Percentiles rank a stretch among this genome's conserved stretches.
Conservation (phyloP, 2,797 vertebrate genomes). For the Fratercula arctica region DNA sequence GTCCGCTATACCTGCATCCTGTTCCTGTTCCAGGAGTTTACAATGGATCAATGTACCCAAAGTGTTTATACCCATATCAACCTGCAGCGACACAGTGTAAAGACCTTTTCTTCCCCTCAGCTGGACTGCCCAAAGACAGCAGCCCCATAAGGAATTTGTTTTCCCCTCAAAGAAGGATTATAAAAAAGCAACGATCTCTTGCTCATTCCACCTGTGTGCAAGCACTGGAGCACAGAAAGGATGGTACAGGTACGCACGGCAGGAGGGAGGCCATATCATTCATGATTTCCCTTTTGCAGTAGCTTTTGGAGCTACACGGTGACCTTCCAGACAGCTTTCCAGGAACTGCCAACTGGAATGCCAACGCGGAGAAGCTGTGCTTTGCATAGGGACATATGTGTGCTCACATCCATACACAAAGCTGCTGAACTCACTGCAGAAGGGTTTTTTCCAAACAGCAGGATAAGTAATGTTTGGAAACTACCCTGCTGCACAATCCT, state of each 20-base stretch:
- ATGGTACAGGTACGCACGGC: not conserved
- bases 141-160: not conserved
- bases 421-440: not conserved
- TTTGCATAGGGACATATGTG: not conserved
- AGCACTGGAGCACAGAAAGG: not conserved
- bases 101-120: not conserved
- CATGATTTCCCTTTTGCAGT: not conserved
- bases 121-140: not conserved
- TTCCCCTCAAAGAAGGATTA: not conserved
- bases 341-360: conserved; percentile 50
- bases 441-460: not conserved
- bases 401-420: not conserved
- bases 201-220: accelerated
- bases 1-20: conserved; percentile 55
- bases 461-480: not conserved
- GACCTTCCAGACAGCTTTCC: conserved; percentile 42
- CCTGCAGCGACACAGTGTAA: not conserved
- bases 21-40: conserved; percentile 65
- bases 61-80: conserved; percentile 27
- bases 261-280: not conserved
- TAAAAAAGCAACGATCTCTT: not conserved
- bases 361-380: not conserved
- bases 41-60: conserved; percentile 51
- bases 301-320: not conserved
- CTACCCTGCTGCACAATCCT: not conserved